These are phyloP conservation scores for Oscarella lobularis DNA, from an alignment of 37 sponge, comb jelly and placozoan species.

Conservation along the genomic window DNA sequence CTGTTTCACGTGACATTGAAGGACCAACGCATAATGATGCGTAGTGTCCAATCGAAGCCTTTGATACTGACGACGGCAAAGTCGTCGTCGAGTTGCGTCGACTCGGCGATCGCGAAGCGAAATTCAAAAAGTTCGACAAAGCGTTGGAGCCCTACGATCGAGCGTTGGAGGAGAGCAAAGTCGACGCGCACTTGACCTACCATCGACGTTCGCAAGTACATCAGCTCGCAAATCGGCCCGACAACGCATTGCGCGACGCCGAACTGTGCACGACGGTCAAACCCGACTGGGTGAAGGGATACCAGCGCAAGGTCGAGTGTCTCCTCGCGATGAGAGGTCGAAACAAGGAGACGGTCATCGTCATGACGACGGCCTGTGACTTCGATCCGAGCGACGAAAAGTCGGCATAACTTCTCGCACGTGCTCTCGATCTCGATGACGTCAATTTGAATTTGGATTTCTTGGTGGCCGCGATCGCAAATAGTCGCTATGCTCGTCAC, in stretches of 20 bases:
- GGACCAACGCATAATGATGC: no score
- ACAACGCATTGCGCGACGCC: neutral
- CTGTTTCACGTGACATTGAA: neutral
- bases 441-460: no score
- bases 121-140: neutral
- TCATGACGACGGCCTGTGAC: neutral
- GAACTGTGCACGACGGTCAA: neutral
- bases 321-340: neutral
- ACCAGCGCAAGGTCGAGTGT: neutral
- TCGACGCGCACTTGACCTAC: neutral
- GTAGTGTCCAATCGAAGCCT: no score
- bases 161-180: neutral
- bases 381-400: neutral
- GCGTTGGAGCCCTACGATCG: neutral
- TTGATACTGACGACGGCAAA: neutral
- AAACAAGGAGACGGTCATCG: neutral
- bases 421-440: neutral
- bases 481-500: no score
- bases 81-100: neutral
- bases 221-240: neutral
- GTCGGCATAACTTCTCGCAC: neutral
- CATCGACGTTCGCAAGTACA: neutral
- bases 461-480: no score
- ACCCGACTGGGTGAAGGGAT: neutral
- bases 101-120: neutral